These are phyloP conservation scores for Zophobas morio DNA, from an alignment of 1,140 invertebrate genomes.

Conservation along the genomic window DNA sequence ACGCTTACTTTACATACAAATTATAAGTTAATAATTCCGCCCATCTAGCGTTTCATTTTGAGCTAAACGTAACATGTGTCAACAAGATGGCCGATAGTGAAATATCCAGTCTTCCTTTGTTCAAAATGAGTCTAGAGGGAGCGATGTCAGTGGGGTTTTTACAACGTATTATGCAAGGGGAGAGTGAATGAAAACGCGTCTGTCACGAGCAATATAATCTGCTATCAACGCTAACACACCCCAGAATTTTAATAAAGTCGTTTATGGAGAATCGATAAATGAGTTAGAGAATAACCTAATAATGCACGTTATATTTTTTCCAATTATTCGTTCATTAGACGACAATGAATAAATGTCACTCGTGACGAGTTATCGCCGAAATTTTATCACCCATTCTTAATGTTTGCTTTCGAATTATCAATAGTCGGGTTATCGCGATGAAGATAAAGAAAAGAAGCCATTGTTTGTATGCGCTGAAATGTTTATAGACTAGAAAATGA, in stretches of 20 bases:
- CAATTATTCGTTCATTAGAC: not conserved
- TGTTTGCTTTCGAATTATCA: constrained; percentile 23
- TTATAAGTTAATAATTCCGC: constrained; percentile 38
- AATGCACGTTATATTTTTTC: not conserved
- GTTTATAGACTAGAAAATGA: constrained; percentile 37
- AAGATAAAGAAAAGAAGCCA: constrained; percentile 20
- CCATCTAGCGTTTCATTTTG: constrained; percentile 46
- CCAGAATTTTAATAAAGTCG: constrained; percentile 57
- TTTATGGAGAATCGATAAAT: constrained; percentile 45
- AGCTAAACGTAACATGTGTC: constrained; percentile 48
- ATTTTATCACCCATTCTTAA: not conserved
- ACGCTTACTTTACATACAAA: constrained; percentile 40
- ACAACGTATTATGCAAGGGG: constrained; percentile 49
- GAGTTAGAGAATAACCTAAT: constrained; percentile 30
- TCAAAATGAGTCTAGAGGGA: constrained; percentile 48
- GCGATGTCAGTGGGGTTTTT: constrained; percentile 51
- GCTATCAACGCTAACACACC: constrained; percentile 59
- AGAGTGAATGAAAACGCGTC: constrained; percentile 59
- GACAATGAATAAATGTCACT: no score
- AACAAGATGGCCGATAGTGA: constrained; percentile 55
- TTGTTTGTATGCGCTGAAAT: constrained; percentile 37
- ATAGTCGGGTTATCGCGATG: not conserved
- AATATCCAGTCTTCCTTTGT: constrained; percentile 55
- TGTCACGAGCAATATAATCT: constrained; percentile 60
- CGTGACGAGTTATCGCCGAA: not conserved